Evolutionary conservation across 1,140 invertebrate species (phyloP), one percentile per base, ranked within the genome.

Genomic region (Musca domestica): DNA sequence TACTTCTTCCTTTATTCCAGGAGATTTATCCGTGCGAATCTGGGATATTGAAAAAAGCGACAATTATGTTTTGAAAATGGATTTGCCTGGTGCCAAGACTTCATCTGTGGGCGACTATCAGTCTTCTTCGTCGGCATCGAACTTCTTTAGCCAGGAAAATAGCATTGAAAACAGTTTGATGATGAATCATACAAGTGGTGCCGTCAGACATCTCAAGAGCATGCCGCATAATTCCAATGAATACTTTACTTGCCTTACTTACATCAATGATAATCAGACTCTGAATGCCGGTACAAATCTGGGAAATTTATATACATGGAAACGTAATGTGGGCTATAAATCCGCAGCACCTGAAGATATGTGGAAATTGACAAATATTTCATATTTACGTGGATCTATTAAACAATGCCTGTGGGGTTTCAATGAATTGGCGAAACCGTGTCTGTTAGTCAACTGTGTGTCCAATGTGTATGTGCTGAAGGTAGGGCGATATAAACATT

Each of bases 31-130:
- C 30, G 88, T 97, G 22, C 88, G 96, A 74, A 88, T 98, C 73
- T 98, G 95, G 95, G 93, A 99, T 80, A 87, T 98, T 72, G 91
- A 96, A 41, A 91, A 89, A 54, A 94, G 95, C 63, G 95, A 98
- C 74, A 98, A 95, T 83, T 95, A 92, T 80, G 87, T 95, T 0
- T 81, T 98, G 12, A 87, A 88, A 23, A 87, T 84, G 78, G 70
- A 81, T 15, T 22, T 79, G 4, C 76, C 78, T 12, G 78, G 71
- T 65, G 51, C 66, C 17, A 46, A 46, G 51, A n/a, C 30, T 34
- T 17, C 56, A 15, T 27, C 51, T 1, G 49, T 48, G 7, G 34
- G 34, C 4, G 46, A 61, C 3, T 30, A 61, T 58, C 56, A 68
- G 10, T n/a, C 46, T 14, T 41, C 58, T 4, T 25, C 30, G 30